phyloP scores from a whole-genome alignment of 2,113 vertebrate genomes.

The Atherinomorus stipes region DNA sequence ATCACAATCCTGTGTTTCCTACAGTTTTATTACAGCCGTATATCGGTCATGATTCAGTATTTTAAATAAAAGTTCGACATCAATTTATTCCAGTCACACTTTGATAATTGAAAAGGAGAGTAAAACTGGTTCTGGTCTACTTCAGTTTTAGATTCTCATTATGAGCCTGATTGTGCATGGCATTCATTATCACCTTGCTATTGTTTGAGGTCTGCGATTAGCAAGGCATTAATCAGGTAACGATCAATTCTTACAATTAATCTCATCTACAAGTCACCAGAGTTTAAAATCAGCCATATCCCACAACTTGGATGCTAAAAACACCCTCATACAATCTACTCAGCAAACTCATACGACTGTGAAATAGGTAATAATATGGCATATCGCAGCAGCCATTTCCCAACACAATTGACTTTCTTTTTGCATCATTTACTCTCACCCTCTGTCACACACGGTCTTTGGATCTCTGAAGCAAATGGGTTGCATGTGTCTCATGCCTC shows the following conservation, averaged over 20 bases:
- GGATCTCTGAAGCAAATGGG: conserved; percentile 66
- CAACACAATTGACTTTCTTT: conserved; percentile 70
- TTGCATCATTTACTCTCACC: conserved; percentile 65
- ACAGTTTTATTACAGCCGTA: no score
- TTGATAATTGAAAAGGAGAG: background rate
- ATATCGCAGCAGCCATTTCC: conserved; percentile 70
- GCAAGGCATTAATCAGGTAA: background rate
- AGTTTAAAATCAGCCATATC: conserved; percentile 20
- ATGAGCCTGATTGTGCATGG: background rate
- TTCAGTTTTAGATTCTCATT: background rate
- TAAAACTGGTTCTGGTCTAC: background rate
- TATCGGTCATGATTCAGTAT: no score
- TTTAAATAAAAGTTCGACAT: no score
- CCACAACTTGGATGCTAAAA: conserved; percentile 46
- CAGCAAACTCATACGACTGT: conserved; percentile 72
- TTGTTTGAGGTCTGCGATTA: background rate
- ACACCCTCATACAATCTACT: conserved; percentile 61
- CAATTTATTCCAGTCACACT: background rate
- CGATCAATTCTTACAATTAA: background rate
- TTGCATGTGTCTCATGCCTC: conserved; percentile 62
- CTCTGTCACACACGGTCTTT: conserved; percentile 20
- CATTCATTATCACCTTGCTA: background rate
- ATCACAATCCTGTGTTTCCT: no score
- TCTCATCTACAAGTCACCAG: background rate
- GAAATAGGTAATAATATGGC: conserved; percentile 78